phyloP scores from a whole-genome alignment of 2,888 invertebrate genomes.

The Archips xylosteana region DNA sequence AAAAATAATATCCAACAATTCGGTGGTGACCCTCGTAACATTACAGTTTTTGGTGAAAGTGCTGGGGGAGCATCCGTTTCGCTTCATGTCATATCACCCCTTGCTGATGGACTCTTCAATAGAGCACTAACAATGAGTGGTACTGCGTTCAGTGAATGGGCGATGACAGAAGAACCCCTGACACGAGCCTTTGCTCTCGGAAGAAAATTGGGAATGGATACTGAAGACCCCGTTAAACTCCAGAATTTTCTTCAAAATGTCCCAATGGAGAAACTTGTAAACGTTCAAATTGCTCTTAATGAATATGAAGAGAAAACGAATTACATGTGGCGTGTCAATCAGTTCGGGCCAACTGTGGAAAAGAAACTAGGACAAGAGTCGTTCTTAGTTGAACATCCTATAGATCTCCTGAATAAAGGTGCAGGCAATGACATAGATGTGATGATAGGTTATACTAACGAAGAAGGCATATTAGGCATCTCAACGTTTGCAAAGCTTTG shows the following conservation, averaged over 20 bases:
- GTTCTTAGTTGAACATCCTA: background rate
- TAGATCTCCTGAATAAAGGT: background rate
- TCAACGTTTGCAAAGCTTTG: background rate
- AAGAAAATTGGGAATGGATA: slow-evolving; percentile 50
- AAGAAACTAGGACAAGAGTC: background rate
- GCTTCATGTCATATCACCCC: slow-evolving; percentile 61
- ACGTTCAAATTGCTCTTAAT: background rate
- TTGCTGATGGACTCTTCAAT: slow-evolving; percentile 64
- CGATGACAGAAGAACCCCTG: slow-evolving; percentile 47
- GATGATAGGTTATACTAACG: slow-evolving; percentile 8
- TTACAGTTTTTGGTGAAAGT: slow-evolving; percentile 65
- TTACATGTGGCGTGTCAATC: slow-evolving; percentile 8
- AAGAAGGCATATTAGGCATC: background rate
- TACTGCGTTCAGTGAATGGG: slow-evolving; percentile 53
- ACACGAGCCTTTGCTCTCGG: slow-evolving; percentile 52
- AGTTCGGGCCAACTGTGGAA: slow-evolving; percentile 5
- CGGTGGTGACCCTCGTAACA: slow-evolving; percentile 59
- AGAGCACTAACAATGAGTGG: slow-evolving; percentile 66
- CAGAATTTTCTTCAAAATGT: slow-evolving; percentile 53
- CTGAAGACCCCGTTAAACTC: slow-evolving; percentile 50
- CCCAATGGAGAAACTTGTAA: slow-evolving; percentile 30
- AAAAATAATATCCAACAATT: slow-evolving; percentile 57
- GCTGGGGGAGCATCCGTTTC: slow-evolving; percentile 59
- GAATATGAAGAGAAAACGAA: background rate
- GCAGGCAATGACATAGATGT: slow-evolving; percentile 5